phyloP scores from a whole-genome alignment of 1,140 invertebrate genomes.

The Pollicipes pollicipes region DNA sequence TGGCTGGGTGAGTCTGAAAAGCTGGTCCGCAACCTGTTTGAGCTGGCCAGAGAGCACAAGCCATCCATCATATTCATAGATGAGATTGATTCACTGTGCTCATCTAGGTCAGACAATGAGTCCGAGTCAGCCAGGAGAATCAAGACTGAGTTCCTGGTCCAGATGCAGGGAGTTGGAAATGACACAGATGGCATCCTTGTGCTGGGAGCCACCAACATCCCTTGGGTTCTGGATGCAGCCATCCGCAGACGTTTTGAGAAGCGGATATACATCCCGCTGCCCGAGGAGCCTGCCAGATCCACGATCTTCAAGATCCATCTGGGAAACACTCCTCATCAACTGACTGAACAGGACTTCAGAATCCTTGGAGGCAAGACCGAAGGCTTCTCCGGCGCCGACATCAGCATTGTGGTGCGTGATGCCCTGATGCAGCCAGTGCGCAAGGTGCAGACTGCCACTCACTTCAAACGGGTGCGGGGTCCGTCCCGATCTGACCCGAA shows the following conservation, averaged over 20 bases:
- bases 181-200: conserved; percentile 93
- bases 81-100: conserved; percentile 96
- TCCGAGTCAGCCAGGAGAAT: conserved; percentile 95
- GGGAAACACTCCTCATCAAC: conserved; percentile 67
- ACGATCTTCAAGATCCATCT: conserved; percentile 93
- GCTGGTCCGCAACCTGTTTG: conserved; percentile 91
- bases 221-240: conserved; percentile 89
- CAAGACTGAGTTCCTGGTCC: conserved; percentile 98
- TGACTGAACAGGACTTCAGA: conserved; percentile 76
- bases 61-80: conserved; percentile 99
- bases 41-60: conserved; percentile 75
- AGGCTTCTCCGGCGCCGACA: conserved; percentile 97
- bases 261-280: conserved; percentile 93
- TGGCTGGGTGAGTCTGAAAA: conserved; percentile 99
- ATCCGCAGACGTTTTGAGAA: conserved; percentile 96
- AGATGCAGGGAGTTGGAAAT: conserved; percentile 96
- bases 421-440: conserved; percentile 97
- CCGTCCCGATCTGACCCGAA: conserved; percentile 66
- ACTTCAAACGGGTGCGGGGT: conserved; percentile 73
- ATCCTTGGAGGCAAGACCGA: conserved; percentile 69
- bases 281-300: conserved; percentile 75
- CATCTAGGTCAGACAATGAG: conserved; percentile 93
- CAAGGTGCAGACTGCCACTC: conserved; percentile 95
- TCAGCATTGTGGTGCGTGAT: conserved; percentile 92
- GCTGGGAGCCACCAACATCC: conserved; percentile 97